phyloP scores from a whole-genome alignment of 2,888 invertebrate genomes.

The Trichogramma dendrolimi region DNA sequence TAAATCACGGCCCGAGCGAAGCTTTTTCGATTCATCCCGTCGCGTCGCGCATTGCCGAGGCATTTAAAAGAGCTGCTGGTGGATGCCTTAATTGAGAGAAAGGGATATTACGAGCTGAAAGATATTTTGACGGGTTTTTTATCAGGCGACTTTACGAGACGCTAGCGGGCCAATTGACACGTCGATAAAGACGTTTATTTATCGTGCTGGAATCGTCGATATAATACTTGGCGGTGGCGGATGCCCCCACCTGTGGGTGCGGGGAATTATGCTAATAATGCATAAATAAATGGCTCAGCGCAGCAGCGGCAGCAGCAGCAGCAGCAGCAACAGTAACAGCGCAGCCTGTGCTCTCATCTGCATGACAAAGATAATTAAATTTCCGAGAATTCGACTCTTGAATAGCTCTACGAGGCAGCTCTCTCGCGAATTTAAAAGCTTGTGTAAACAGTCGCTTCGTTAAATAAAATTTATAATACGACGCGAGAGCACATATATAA shows the following conservation, averaged over 20 bases:
- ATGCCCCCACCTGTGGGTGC: no score
- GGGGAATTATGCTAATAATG: no score
- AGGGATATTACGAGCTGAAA: neutral
- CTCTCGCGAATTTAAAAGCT: no score
- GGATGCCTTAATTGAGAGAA: conserved; percentile 25
- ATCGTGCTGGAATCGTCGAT: conserved; percentile 1
- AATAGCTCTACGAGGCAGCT: no score
- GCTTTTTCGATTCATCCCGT: conserved; percentile 28
- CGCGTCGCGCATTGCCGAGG: conserved; percentile 32
- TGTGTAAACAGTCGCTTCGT: no score
- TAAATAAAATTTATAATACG: no score
- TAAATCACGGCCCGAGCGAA: conserved; percentile 13
- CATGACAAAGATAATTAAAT: no score
- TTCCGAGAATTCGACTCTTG: no score
- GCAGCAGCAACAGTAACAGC: no score
- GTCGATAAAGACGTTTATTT: conserved; percentile 22
- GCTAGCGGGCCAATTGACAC: conserved; percentile 15
- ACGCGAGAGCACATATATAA: neutral
- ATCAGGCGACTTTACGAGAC: conserved; percentile 15
- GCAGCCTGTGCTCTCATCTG: no score
- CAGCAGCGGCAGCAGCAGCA: no score
- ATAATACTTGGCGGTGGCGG: neutral
- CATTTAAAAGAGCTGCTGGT: conserved; percentile 36
- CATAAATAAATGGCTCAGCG: no score
- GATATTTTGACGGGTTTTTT: conserved; percentile 13